Percentiles rank a stretch among this genome's conserved stretches.
Conservation (phyloP, 2,113 vertebrate species). For the Leucosticte australis region DNA sequence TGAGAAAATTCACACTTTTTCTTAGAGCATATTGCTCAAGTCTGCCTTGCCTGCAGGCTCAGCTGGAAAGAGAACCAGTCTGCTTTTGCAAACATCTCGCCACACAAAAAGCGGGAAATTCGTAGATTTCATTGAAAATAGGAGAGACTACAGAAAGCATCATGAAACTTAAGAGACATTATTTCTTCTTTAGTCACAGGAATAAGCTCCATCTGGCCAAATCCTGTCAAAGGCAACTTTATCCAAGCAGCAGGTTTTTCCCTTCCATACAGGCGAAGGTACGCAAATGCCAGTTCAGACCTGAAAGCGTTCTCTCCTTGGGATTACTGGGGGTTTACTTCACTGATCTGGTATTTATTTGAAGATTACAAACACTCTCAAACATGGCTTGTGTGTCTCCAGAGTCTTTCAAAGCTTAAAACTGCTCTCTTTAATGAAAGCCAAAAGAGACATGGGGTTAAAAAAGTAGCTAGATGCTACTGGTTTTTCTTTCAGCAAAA, state of each 20-base stretch:
- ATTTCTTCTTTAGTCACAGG: neutral
- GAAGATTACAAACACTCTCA: neutral
- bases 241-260: neutral
- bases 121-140: neutral
- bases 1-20: conserved; percentile 16
- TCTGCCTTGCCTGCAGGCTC: conserved; percentile 8
- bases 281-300: neutral
- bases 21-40: conserved; percentile 20
- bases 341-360: neutral
- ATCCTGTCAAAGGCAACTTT: neutral
- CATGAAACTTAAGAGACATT: neutral
- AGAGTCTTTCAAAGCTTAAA: neutral
- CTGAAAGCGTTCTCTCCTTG: neutral
- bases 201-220: neutral
- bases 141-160: neutral
- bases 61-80: neutral
- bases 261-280: neutral
- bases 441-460: neutral
- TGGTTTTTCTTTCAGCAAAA: neutral
- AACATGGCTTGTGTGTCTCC: neutral
- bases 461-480: neutral
- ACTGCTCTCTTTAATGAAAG: neutral
- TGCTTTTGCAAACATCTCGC: neutral
- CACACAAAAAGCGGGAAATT: neutral
- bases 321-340: neutral